A percentile compares a stretch with the other conserved stretches of the same genome.
Conservation (phyloP, 2,797 vertebrate species). For the Synanceia verrucosa region DNA sequence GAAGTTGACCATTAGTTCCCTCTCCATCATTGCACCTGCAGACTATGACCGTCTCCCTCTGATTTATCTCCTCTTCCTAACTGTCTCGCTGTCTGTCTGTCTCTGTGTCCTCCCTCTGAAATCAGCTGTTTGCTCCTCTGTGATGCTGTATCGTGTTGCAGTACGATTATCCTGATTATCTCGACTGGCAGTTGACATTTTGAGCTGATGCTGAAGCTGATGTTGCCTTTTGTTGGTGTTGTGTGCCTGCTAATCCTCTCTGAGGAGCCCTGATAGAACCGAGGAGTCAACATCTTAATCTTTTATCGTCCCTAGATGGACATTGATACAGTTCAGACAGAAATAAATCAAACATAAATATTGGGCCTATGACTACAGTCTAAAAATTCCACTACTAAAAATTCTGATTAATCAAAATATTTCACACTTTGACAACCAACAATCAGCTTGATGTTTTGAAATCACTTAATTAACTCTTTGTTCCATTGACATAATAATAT, state of each 20-base stretch:
- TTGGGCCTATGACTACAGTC: neutral
- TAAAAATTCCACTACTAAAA: too few relatives aligned
- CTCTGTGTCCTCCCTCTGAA: neutral
- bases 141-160: neutral
- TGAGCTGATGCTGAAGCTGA: neutral
- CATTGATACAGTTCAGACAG: neutral
- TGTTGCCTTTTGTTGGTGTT: neutral
- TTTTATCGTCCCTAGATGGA: neutral
- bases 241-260: constrained; percentile 17
- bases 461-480: too few relatives aligned
- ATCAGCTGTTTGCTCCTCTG: neutral
- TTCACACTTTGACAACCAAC: too few relatives aligned
- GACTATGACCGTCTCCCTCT: constrained; percentile 30
- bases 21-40: constrained; percentile 50
- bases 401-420: too few relatives aligned
- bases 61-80: constrained; percentile 42
- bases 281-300: neutral
- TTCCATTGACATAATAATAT: too few relatives aligned
- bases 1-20: constrained; percentile 52
- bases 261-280: neutral
- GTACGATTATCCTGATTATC: constrained; percentile 17
- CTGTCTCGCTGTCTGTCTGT: neutral
- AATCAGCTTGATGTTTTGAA: too few relatives aligned
- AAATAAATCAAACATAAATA: neutral
- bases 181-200: constrained; percentile 2